Conservation (phyloP, 2,888 invertebrate species). For the Axea sp. region DNA sequence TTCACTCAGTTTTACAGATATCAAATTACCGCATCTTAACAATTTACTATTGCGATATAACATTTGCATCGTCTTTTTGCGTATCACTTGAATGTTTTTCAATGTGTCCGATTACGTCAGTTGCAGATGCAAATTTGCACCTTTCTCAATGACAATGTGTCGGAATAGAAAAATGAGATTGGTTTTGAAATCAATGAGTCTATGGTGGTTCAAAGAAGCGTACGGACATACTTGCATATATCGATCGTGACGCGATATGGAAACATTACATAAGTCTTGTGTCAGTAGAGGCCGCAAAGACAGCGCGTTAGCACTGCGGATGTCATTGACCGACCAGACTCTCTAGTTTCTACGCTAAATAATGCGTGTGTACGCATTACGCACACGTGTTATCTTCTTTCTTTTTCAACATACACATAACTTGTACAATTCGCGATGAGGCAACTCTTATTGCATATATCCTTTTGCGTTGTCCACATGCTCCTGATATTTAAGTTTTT, state of each 20-base stretch:
- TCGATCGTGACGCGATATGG: constrained; percentile 39
- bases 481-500: constrained; percentile 21
- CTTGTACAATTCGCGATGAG: constrained; percentile 48
- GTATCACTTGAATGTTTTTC: background rate
- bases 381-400: constrained; percentile 55
- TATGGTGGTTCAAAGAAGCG: constrained; percentile 5
- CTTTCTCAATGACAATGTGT: constrained; percentile 19
- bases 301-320: constrained; percentile 61
- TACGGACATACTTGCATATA: constrained; percentile 39
- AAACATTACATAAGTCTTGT: constrained; percentile 61
- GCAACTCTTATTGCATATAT: constrained; percentile 36
- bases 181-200: constrained; percentile 37
- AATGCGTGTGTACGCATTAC: constrained; percentile 59
- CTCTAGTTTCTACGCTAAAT: constrained; percentile 62
- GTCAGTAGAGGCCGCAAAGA: constrained; percentile 60
- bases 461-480: constrained; percentile 16
- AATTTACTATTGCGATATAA: background rate
- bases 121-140: constrained; percentile 25
- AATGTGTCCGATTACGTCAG: constrained; percentile 7
- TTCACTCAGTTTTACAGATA: too few species aligned
- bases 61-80: background rate
- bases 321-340: constrained; percentile 66
- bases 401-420: constrained; percentile 41
- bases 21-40: too few species aligned
- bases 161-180: constrained; percentile 20